Evolutionary conservation across 1,140 invertebrate genomes (phyloP).

Genomic region (Armadillidium nasatum): DNA sequence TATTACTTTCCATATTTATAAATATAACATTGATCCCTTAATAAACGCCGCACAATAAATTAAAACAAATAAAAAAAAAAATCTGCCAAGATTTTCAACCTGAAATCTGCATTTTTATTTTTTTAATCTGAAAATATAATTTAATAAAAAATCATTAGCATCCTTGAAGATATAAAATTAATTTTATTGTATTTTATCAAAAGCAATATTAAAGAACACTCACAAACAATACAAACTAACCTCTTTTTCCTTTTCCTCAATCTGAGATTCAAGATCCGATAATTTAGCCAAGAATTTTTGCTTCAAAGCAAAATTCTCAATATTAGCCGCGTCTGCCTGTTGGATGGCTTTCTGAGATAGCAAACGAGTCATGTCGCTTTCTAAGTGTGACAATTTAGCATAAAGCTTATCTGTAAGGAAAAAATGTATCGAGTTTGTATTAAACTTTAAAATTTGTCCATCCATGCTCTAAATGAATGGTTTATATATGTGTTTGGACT

Average conservation of each 20-base stretch:
- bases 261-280: conserved; percentile 68
- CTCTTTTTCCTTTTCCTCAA: conserved; percentile 74
- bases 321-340: conserved; percentile 73
- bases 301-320: conserved; percentile 76
- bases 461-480: no score
- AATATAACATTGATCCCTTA: no score
- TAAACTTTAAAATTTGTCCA: no score
- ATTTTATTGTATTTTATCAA: neutral
- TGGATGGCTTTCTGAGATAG: conserved; percentile 67
- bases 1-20: no score
- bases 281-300: conserved; percentile 75
- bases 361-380: conserved; percentile 62
- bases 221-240: conserved; percentile 49
- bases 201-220: neutral
- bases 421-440: neutral
- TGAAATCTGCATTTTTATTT: no score
- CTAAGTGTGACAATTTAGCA: conserved; percentile 29
- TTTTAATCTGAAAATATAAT: no score
- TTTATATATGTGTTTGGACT: no score
- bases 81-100: no score
- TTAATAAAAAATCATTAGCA: no score
- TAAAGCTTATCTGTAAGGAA: conserved; percentile 32
- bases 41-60: no score
- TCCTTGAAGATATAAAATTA: no score
- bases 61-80: no score